A percentile compares a stretch with the other conserved stretches of the same genome.
These are phyloP conservation scores for Leiothrix lutea DNA, from an alignment of 2,113 vertebrate species.

Conservation along the genomic window DNA sequence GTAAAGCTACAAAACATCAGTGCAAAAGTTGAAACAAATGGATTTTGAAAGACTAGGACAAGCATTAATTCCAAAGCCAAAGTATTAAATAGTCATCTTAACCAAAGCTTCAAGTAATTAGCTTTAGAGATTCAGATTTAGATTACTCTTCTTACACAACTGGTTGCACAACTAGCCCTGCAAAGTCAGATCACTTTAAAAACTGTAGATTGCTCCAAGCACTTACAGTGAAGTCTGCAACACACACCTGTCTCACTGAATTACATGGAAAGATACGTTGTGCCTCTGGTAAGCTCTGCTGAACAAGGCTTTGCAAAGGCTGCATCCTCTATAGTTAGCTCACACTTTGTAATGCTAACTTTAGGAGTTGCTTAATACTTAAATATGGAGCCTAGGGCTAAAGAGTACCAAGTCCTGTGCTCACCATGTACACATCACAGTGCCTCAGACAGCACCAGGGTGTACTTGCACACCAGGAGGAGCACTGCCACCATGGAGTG, in stretches of 20 bases:
- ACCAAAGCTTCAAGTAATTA: neutral
- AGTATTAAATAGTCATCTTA: neutral
- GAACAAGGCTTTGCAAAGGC: neutral
- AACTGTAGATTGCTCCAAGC: neutral
- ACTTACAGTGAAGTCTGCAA: neutral
- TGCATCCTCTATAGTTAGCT: fast-evolving
- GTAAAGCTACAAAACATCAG: neutral
- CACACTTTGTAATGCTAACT: neutral
- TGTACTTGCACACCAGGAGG: neutral
- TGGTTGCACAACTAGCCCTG: neutral
- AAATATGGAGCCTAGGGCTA: neutral
- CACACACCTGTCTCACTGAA: neutral
- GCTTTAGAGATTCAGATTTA: neutral
- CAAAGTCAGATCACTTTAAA: neutral
- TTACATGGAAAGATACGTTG: neutral
- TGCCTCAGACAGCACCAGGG: neutral
- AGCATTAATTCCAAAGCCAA: neutral
- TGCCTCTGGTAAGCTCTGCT: neutral
- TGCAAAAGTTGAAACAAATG: neutral
- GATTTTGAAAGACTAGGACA: neutral
- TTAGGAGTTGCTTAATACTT: neutral
- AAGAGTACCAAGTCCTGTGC: neutral
- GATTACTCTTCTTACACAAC: neutral
- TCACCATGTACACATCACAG: neutral
- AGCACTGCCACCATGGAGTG: neutral